Evolutionary conservation across 2,797 vertebrate species (phyloP), one percentile per base, ranked within the genome.

Genomic region (Lepilemur septentrionalis): DNA sequence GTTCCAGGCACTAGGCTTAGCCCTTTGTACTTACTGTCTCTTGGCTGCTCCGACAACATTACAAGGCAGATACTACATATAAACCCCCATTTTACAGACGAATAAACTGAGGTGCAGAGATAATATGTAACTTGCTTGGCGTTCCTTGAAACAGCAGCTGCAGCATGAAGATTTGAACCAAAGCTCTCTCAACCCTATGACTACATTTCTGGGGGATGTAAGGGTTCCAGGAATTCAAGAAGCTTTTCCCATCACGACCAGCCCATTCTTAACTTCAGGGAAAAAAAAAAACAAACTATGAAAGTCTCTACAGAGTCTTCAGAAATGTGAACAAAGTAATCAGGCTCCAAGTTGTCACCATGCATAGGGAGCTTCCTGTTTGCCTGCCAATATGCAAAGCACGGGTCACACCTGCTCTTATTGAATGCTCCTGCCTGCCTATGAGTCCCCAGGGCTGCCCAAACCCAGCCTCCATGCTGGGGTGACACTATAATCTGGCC

Each of bases 401-500:
- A 23, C 50, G 28, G 7, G 0, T n/a, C 22, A 50, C 69, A 2
- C 20, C 20, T 65, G 57, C 43, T 38, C n/a, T 50, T 12, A 22
- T 3, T 23, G 38, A 15, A 8, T 5, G 52, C 25, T 91, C 25
- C 1, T 17, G 35, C 30, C 55, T 25, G 6, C 67, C 46, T 48
- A 12, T 48, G 46, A 48, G 61, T 80, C 80, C 90, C 95, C 96
- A 32, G 91, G 85, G 18, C 30, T 22, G 72, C 92, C 96, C 35
- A 5, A 20, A 17, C 32, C 83, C 65, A 5, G 82, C 75, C 83
- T 95, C 93, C 78, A 95, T 96, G 96, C 93, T 97, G 28, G 10
- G 83, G 95, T 94, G 96, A 93, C 97, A 95, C 97, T 70, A 67
- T 91, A 96, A 96, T 96, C 98, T 96, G 97, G 95, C 97, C 97